Conservation (phyloP, 2,797 vertebrate genomes). For the Typhlichthys eigenmanni region DNA sequence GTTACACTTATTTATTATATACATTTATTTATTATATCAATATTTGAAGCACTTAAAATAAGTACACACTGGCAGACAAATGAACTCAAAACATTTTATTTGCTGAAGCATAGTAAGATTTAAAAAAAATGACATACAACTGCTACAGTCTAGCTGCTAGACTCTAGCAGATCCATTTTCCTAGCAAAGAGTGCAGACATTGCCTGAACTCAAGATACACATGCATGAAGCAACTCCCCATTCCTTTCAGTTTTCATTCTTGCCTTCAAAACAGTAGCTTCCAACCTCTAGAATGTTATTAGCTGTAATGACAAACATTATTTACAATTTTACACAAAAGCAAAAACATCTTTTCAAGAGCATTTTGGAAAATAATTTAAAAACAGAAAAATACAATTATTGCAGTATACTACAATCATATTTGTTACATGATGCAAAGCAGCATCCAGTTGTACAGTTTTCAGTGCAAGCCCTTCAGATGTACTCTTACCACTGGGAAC, state of each 20-base stretch:
- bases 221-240: conserved; percentile 65
- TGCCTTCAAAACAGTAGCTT: conserved; percentile 72
- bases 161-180: conserved; percentile 52
- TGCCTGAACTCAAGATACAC: conserved; percentile 80
- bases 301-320: conserved; percentile 89
- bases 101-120: conserved; percentile 71
- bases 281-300: conserved; percentile 84
- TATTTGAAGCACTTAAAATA: not conserved
- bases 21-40: not conserved
- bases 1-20: too few species aligned
- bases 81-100: conserved; percentile 77
- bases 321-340: conserved; percentile 94
- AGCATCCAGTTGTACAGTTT: conserved; percentile 89
- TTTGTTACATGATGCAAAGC: conserved; percentile 91
- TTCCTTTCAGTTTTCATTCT: conserved; percentile 28
- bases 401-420: conserved; percentile 97
- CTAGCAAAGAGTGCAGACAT: conserved; percentile 76
- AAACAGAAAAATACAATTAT: conserved; percentile 92
- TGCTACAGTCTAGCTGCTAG: conserved; percentile 61
- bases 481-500: conserved; percentile 56
- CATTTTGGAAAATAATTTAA: conserved; percentile 86
- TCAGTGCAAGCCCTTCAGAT: conserved; percentile 95
- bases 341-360: conserved; percentile 72
- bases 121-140: conserved; percentile 69
- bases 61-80: conserved; percentile 16